Percentiles rank a stretch among this genome's conserved stretches.
phyloP scores from a whole-genome alignment of 2,797 vertebrate species.

The Discoglossus pictus region DNA sequence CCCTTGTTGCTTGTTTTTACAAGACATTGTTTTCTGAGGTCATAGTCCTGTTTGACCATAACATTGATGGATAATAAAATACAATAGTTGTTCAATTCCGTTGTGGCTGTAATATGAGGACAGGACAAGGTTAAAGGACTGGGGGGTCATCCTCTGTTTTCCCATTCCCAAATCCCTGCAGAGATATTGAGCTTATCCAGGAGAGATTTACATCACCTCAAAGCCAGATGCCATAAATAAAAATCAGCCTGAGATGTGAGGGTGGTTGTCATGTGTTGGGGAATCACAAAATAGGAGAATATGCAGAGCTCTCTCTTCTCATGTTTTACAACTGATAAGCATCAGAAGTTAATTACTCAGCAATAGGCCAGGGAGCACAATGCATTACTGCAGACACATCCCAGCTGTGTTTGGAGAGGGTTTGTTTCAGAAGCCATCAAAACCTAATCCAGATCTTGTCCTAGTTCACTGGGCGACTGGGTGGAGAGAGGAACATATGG shows the following conservation, averaged over 20 bases:
- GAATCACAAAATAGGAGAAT: background rate
- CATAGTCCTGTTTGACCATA: background rate
- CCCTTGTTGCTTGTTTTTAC: background rate
- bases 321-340: constrained; percentile 10
- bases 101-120: constrained; percentile 4
- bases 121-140: constrained; percentile 9
- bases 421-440: constrained; percentile 4
- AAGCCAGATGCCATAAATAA: background rate
- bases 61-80: background rate
- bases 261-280: background rate
- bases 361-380: background rate
- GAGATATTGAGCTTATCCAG: constrained; percentile 16
- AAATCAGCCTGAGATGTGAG: background rate
- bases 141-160: background rate
- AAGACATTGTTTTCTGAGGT: background rate
- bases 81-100: constrained; percentile 4
- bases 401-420: constrained; percentile 1
- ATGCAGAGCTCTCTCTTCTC: constrained; percentile 1
- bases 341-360: constrained; percentile 6
- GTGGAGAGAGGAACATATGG: constrained; percentile 1
- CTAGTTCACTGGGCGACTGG: background rate
- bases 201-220: background rate
- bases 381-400: constrained; percentile 1
- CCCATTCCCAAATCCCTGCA: background rate
- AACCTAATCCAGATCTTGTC: constrained; percentile 5